Evolutionary conservation across 2,888 invertebrate species (phyloP).

Genomic region (Volucella zonaria): DNA sequence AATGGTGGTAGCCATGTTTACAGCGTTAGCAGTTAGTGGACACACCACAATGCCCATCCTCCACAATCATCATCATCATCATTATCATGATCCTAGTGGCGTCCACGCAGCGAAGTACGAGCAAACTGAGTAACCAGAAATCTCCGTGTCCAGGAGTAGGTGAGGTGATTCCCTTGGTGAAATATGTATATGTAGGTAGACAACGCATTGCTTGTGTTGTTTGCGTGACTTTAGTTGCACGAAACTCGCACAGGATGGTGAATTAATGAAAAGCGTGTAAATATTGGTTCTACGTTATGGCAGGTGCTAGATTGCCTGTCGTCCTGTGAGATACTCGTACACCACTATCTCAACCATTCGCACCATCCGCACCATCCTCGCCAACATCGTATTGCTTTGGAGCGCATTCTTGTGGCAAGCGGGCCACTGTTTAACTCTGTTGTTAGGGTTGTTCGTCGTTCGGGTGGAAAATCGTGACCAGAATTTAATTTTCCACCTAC

Average conservation of each 20-base stretch:
- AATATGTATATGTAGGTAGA: not conserved
- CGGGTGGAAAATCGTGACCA: conserved; percentile 67
- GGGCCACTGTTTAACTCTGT: conserved; percentile 37
- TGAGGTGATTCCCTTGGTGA: conserved; percentile 33
- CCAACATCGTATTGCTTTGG: not conserved
- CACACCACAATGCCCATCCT: conserved; percentile 36
- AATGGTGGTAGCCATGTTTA: conserved; percentile 35
- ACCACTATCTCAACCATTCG: not conserved
- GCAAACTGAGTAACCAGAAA: not conserved
- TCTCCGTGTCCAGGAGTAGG: conserved; percentile 21
- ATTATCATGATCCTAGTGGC: conserved; percentile 10
- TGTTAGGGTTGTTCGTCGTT: conserved; percentile 56
- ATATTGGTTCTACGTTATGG: conserved; percentile 73
- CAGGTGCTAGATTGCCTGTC: conserved; percentile 72
- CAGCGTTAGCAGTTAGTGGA: conserved; percentile 52
- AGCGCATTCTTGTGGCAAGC: conserved; percentile 38
- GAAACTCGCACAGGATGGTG: conserved; percentile 33
- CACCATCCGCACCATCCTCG: not conserved
- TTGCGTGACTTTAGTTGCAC: conserved; percentile 68
- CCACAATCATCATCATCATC: conserved; percentile 4
- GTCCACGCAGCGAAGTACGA: not conserved
- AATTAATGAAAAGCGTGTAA: conserved; percentile 71
- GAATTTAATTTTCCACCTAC: conserved; percentile 67
- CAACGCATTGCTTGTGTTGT: conserved; percentile 33
- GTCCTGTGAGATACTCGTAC: conserved; percentile 44